These are phyloP conservation scores for Macrostomum lignano DNA, from an alignment of 1,140 invertebrate genomes.

Conservation along the genomic window DNA sequence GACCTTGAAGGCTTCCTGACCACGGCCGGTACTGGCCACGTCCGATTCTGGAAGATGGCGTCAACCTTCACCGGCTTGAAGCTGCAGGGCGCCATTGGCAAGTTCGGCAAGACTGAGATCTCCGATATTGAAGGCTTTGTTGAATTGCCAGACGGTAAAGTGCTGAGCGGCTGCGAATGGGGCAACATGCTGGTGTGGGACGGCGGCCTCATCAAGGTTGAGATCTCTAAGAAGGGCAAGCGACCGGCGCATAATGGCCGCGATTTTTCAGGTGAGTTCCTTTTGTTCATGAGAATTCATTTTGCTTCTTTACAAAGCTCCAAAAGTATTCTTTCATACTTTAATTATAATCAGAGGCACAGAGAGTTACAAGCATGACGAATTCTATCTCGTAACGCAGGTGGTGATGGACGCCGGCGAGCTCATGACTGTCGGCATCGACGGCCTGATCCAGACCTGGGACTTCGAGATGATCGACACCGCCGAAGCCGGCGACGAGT, in stretches of 20 bases:
- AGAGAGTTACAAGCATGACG: no score
- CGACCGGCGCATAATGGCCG: constrained; percentile 41
- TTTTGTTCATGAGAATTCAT: no score
- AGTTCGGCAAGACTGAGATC: constrained; percentile 62
- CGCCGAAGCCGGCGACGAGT: constrained; percentile 44
- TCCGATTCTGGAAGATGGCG: constrained; percentile 63
- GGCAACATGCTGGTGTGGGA: constrained; percentile 66
- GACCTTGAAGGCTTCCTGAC: constrained; percentile 44
- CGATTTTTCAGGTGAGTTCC: constrained; percentile 43
- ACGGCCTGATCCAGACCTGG: constrained; percentile 35
- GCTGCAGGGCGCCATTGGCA: constrained; percentile 47
- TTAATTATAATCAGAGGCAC: no score
- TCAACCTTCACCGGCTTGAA: constrained; percentile 61
- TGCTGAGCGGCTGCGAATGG: constrained; percentile 53
- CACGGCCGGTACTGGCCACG: constrained; percentile 44
- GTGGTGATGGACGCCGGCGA: no score
- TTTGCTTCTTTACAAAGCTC: no score
- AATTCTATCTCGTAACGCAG: constrained; percentile 40
- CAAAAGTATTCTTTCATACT: no score
- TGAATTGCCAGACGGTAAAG: constrained; percentile 55
- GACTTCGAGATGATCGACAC: constrained; percentile 55
- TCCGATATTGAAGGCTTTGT: constrained; percentile 53
- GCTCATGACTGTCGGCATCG: no score
- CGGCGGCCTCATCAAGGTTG: constrained; percentile 44
- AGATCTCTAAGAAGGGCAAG: constrained; percentile 19